phyloP scores from a whole-genome alignment of 2,113 vertebrate genomes.

The human region DNA sequence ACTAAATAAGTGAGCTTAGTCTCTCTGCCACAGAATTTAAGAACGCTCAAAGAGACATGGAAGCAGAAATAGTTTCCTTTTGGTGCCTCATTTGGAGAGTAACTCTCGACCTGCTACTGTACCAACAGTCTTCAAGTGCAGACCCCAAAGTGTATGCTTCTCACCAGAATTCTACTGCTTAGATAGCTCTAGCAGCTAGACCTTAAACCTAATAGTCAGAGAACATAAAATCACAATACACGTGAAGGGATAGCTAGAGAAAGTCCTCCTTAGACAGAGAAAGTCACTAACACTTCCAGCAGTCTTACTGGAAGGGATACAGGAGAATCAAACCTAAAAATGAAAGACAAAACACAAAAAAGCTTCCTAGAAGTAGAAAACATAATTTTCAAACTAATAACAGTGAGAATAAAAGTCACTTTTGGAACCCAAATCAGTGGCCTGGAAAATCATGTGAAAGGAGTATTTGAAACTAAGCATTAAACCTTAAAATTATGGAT shows the following conservation, averaged over 20 bases:
- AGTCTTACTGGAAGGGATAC: background rate
- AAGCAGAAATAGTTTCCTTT: background rate
- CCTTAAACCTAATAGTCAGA: background rate
- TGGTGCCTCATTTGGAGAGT: background rate
- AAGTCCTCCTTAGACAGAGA: background rate
- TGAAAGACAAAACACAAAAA: background rate
- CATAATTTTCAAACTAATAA: background rate
- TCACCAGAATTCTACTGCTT: background rate
- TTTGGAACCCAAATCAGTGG: background rate
- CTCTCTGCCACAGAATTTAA: background rate
- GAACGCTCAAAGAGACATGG: background rate
- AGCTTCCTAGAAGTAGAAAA: background rate
- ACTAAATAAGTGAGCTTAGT: no score
- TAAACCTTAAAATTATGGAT: background rate
- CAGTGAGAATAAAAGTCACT: background rate
- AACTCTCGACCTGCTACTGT: background rate
- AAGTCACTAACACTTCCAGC: background rate
- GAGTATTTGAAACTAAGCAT: background rate
- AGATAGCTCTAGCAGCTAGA: background rate
- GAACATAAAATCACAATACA: background rate
- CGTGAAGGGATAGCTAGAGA: background rate
- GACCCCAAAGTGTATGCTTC: background rate
- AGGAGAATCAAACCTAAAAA: background rate
- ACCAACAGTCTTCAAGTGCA: fast-evolving
- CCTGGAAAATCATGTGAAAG: background rate